Evolutionary conservation across 2,113 vertebrate species (phyloP).

Genomic region (Pollachius pollachius): DNA sequence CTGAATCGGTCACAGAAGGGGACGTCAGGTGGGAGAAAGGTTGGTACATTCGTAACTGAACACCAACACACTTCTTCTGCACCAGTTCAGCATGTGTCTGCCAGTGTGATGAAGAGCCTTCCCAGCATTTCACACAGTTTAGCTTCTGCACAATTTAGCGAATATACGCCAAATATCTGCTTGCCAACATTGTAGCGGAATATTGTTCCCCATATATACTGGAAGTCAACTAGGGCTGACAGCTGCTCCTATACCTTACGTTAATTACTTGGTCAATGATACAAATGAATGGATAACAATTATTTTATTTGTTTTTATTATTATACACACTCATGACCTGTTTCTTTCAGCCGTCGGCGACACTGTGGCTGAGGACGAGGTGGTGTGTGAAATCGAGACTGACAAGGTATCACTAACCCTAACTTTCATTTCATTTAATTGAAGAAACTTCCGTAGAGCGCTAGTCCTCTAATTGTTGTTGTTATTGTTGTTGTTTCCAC

Average conservation of each 20-base stretch:
- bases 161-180: too few species aligned
- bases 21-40: conserved; percentile 99
- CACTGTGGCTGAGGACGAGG: conserved; percentile 89
- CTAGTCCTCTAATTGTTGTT: not conserved
- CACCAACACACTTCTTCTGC: too few species aligned
- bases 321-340: not conserved
- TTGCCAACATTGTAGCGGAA: too few species aligned
- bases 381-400: conserved; percentile 97
- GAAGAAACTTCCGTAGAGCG: too few species aligned
- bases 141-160: too few species aligned
- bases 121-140: too few species aligned
- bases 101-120: not conserved
- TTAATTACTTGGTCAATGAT: too few species aligned
- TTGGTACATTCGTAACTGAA: conserved; percentile 38
- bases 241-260: too few species aligned
- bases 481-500: not conserved
- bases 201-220: too few species aligned
- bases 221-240: too few species aligned
- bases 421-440: too few species aligned
- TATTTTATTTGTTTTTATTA: not conserved
- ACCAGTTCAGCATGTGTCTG: too few species aligned
- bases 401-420: conserved; percentile 82
- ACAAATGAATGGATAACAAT: not conserved
- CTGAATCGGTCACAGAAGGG: conserved; percentile 95
- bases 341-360: conserved; percentile 87